Evolutionary conservation across 2,797 vertebrate genomes (phyloP), one percentile per base, ranked within the genome.

Genomic region (Lagorchestes hirsutus): DNA sequence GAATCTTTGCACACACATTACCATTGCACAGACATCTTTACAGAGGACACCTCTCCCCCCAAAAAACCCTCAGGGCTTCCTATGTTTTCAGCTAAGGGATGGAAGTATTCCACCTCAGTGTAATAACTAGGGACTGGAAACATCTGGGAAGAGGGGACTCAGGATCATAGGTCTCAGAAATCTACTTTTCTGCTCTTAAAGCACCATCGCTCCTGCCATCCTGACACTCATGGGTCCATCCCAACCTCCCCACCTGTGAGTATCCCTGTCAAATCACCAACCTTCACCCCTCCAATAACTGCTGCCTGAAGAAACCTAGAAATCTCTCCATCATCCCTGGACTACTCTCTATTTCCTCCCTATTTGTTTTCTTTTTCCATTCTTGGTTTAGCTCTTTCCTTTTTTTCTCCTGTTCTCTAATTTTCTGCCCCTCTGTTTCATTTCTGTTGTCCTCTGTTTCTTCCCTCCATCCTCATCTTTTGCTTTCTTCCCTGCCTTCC

Each of bases 351-450:
- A 24, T 40, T 82, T 46, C 18, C n/a, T 24, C n/a, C 18, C 24
- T 87, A 28, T 50, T 87, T 50, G 46, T 82, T 87, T 87, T 50
- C 27, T 87, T 87, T 50, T 46, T 87, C 22, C 24, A 27, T 50
- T 87, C 74, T 40, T 82, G 40, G 22, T 18, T 87, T 50, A 87
- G 93, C 93, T 93, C 82, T 92, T 87, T 82, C 93, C 82, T 55
- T 55, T 31, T 54, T 54, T 18, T 90, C 91, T 46, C 90, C n/a
- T 29, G 56, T 92, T 34, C 67, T 31, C 24, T 62, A 91, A 90
- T 57, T 52, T 31, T 46, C 4, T 54, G 40, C 56, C 10, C 62
- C 29, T 40, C 54, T 34, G 91, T 91, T 92, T 96, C 1, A 67
- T 93, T 87, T 46, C 55, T 56, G 55, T 56, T 56, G 55, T 56